These are phyloP conservation scores for Otocyon megalotis DNA, from an alignment of 2,113 vertebrate genomes.

Conservation along the genomic window DNA sequence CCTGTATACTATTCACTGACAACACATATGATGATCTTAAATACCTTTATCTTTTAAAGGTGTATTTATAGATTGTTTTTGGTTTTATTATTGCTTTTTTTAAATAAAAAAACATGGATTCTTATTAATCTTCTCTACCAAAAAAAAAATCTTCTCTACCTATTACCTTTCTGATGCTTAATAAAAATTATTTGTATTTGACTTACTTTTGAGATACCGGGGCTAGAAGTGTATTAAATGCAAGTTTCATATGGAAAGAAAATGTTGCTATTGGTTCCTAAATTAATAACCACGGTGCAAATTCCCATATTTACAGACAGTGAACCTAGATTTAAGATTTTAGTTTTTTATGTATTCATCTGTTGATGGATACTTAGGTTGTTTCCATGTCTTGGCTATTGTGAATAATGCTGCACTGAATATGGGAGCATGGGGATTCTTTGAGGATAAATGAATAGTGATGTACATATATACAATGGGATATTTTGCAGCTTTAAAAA, in stretches of 20 bases:
- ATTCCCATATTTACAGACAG: neutral
- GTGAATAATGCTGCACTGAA: neutral
- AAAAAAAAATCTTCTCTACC: slow-evolving; percentile 6
- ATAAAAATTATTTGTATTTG: neutral
- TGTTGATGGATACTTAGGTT: neutral
- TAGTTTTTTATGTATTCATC: neutral
- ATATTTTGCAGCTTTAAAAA: slow-evolving; percentile 1
- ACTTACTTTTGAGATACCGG: neutral
- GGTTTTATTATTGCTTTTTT: neutral
- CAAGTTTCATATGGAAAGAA: slow-evolving; percentile 20
- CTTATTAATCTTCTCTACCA: slow-evolving; percentile 5
- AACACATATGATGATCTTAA: slow-evolving; percentile 4
- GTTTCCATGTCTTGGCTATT: neutral
- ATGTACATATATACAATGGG: neutral
- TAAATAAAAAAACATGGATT: neutral
- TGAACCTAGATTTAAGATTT: slow-evolving; percentile 13
- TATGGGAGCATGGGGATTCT: neutral
- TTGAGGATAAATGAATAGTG: slow-evolving; percentile 1
- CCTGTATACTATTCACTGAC: neutral
- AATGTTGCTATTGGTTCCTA: neutral
- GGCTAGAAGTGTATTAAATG: neutral
- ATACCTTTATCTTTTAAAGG: slow-evolving; percentile 41
- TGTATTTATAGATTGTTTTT: neutral
- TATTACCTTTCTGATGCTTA: neutral
- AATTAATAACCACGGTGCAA: neutral